Evolutionary conservation across 2,888 invertebrate genomes (phyloP).

Genomic region (Rhingia rostrata): DNA sequence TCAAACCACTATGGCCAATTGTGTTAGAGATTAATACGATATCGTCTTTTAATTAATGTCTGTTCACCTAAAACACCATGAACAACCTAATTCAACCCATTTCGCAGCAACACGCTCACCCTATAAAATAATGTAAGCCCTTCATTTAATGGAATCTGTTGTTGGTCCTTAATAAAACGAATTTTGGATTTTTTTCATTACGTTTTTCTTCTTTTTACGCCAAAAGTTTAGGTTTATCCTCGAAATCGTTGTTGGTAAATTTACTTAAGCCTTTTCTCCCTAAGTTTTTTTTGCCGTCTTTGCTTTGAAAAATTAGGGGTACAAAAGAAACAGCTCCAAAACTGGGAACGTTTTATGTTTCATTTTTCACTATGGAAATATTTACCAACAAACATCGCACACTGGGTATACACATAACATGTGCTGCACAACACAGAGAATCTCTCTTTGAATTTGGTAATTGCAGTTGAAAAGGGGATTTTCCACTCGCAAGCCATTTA

Average conservation of each 20-base stretch:
- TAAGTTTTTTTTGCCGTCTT: slow-evolving; percentile 18
- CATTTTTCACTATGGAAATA: slow-evolving; percentile 60
- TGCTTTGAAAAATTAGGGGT: slow-evolving; percentile 54
- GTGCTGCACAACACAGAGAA: slow-evolving; percentile 46
- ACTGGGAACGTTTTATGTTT: slow-evolving; percentile 57
- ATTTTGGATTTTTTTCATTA: not conserved
- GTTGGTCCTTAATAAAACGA: not conserved
- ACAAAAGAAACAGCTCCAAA: slow-evolving; percentile 48
- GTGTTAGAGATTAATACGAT: too few relatives aligned
- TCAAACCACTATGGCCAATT: too few relatives aligned
- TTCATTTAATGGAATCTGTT: not conserved
- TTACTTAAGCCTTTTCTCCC: slow-evolving; percentile 45
- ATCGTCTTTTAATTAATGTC: not conserved
- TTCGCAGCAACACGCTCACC: not conserved
- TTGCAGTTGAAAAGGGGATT: slow-evolving; percentile 68
- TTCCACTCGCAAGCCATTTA: slow-evolving; percentile 65
- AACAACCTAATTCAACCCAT: not conserved
- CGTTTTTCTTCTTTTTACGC: slow-evolving; percentile 25
- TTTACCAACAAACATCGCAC: slow-evolving; percentile 61
- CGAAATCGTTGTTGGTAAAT: slow-evolving; percentile 55
- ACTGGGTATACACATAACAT: slow-evolving; percentile 53
- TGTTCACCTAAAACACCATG: not conserved
- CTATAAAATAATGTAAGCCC: not conserved
- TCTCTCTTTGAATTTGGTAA: slow-evolving; percentile 67
- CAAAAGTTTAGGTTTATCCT: slow-evolving; percentile 46